A percentile compares a stretch with the other conserved stretches of the same genome.
Evolutionary conservation across 1,140 invertebrate genomes (phyloP).

Genomic region (Cyrtorhinus lividipennis): DNA sequence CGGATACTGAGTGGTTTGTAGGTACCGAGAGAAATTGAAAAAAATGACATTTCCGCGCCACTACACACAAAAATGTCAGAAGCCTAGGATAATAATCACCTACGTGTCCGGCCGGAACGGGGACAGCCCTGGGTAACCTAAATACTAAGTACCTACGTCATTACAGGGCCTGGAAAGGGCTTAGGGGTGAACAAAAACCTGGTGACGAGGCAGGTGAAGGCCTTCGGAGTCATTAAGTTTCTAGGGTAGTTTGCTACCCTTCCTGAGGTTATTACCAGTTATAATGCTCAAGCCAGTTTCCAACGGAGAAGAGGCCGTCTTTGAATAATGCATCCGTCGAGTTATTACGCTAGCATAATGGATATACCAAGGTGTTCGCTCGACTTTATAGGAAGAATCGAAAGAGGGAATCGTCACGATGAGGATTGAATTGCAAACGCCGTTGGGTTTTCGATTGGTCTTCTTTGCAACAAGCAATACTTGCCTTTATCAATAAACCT

Average conservation of each 20-base stretch:
- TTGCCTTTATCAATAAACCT: no score
- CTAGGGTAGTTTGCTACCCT: not conserved
- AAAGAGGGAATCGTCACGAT: no score
- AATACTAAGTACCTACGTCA: not conserved
- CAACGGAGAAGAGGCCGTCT: not conserved
- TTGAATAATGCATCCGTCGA: not conserved
- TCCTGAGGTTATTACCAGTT: not conserved
- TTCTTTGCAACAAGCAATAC: no score
- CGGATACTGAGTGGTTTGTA: no score
- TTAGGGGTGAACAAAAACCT: not conserved
- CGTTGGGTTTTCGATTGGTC: no score
- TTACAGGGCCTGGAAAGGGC: not conserved
- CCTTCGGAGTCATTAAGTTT: not conserved
- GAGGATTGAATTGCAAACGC: no score
- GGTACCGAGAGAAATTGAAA: no score
- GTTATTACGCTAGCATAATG: not conserved
- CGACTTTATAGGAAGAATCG: not conserved
- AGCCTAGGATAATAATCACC: not conserved
- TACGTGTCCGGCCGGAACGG: not conserved
- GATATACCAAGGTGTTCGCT: not conserved
- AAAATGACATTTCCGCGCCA: not conserved
- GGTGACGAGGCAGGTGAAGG: not conserved
- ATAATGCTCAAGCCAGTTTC: not conserved
- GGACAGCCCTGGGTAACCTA: not conserved
- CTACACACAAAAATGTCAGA: not conserved